Percentiles rank a stretch among this genome's conserved stretches.
These are phyloP conservation scores for Conus canariensis DNA, from an alignment of 2,888 invertebrate species.

Conservation along the genomic window DNA sequence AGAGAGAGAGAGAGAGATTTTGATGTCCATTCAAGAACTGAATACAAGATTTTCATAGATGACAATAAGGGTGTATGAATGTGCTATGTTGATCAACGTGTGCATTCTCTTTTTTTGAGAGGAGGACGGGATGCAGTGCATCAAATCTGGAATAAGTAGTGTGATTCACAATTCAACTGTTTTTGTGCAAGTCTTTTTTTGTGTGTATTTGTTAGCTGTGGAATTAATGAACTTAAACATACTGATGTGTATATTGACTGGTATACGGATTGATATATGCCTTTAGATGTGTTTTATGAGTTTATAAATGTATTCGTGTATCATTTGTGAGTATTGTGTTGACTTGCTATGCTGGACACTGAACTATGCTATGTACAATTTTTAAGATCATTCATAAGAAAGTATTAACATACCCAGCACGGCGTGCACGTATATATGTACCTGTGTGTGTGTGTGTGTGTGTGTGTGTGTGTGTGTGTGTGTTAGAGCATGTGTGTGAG, in stretches of 20 bases:
- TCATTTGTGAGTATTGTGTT: not conserved
- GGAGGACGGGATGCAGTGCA: too few relatives aligned
- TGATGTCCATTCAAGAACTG: not conserved
- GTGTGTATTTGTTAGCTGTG: too few relatives aligned
- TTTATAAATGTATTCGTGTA: not conserved
- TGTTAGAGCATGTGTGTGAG: not conserved
- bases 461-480: slow-evolving; percentile 18
- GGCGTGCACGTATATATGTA: not conserved
- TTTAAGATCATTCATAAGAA: not conserved
- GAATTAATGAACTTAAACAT: too few relatives aligned
- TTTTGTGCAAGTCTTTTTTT: too few relatives aligned
- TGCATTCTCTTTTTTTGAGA: too few relatives aligned
- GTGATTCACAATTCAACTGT: too few relatives aligned
- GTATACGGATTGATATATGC: too few relatives aligned
- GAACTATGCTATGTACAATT: not conserved
- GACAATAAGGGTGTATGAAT: not conserved
- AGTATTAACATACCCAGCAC: not conserved
- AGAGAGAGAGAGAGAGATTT: too few relatives aligned
- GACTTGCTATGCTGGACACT: not conserved
- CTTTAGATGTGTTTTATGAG: too few relatives aligned
- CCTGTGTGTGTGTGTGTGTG: slow-evolving; percentile 11
- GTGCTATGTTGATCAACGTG: too few relatives aligned
- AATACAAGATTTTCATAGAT: not conserved
- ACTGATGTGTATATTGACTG: too few relatives aligned
- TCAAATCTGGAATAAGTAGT: too few relatives aligned